A percentile compares a stretch with the other conserved stretches of the same genome.
phyloP scores from a whole-genome alignment of 2,888 invertebrate species.

The Agrochola circellaris region DNA sequence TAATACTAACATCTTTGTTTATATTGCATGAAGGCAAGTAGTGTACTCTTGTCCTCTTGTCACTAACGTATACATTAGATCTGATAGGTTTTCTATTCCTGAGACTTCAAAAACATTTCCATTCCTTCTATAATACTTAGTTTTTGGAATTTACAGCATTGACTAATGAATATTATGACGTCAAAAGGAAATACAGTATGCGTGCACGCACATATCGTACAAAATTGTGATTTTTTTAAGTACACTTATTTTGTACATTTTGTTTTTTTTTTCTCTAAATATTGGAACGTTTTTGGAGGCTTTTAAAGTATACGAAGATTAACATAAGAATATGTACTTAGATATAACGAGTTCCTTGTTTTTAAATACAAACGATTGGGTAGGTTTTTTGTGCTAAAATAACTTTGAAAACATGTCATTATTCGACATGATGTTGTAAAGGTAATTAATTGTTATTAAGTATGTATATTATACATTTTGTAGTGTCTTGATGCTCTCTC shows the following conservation, averaged over 20 bases:
- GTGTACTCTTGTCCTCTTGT: slow-evolving; percentile 23
- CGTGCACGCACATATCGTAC: slow-evolving; percentile 77
- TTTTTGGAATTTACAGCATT: slow-evolving; percentile 58
- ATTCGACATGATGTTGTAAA: slow-evolving; percentile 58
- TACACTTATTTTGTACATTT: slow-evolving; percentile 79
- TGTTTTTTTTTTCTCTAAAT: slow-evolving; percentile 73
- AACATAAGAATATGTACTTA: slow-evolving; percentile 90
- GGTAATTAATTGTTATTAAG: slow-evolving; percentile 69
- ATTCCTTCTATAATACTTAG: slow-evolving; percentile 36
- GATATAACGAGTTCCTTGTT: slow-evolving; percentile 88
- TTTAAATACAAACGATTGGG: slow-evolving; percentile 79
- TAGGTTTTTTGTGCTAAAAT: slow-evolving; percentile 77
- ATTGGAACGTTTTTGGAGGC: slow-evolving; percentile 88
- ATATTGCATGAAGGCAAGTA: slow-evolving; percentile 25
- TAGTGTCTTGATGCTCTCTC: slow-evolving; percentile 70
- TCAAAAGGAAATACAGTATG: slow-evolving; percentile 54
- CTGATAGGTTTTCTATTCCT: slow-evolving; percentile 4
- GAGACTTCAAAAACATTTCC: slow-evolving; percentile 49
- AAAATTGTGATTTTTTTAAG: slow-evolving; percentile 81
- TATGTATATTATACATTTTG: slow-evolving; percentile 72
- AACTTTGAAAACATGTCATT: slow-evolving; percentile 64
- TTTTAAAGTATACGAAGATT: slow-evolving; percentile 89
- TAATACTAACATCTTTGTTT: slow-evolving; percentile 32
- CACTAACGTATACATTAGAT: slow-evolving; percentile 23
- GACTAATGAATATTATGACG: slow-evolving; percentile 17